Conservation (phyloP, 2,797 vertebrate species). For the Lophotriccus pileatus region DNA sequence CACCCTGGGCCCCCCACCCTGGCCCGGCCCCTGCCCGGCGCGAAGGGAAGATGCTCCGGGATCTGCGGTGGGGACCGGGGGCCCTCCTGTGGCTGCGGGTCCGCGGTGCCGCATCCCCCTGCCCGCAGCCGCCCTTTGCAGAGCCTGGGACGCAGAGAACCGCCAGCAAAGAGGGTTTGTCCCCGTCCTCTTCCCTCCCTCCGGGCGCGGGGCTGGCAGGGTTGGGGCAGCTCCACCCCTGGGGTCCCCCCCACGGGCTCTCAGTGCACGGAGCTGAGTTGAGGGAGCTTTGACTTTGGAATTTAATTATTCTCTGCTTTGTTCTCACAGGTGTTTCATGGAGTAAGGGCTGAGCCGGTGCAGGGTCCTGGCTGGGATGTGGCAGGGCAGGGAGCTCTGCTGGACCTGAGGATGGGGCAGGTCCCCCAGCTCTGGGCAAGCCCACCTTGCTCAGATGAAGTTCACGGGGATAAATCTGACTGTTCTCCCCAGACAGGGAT, state of each 20-base stretch:
- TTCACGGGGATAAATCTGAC: fast-evolving
- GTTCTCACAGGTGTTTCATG: fast-evolving
- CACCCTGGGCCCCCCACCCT: fast-evolving
- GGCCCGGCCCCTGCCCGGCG: background rate
- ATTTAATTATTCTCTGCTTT: fast-evolving
- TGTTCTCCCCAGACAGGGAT: fast-evolving
- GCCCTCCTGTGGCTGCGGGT: slow-evolving; percentile 3
- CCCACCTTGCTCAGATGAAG: background rate
- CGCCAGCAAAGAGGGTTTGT: background rate
- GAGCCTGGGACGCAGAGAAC: fast-evolving
- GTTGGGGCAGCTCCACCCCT: fast-evolving
- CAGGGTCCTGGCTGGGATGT: fast-evolving
- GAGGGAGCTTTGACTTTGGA: fast-evolving
- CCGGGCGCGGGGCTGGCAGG: background rate
- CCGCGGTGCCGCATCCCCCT: background rate
- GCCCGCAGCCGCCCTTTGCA: fast-evolving
- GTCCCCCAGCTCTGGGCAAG: background rate
- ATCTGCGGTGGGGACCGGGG: background rate
- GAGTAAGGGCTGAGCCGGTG: background rate
- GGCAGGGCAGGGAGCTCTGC: background rate
- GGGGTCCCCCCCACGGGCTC: background rate
- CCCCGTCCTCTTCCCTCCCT: background rate
- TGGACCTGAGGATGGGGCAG: background rate
- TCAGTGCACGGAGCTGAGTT: fast-evolving
- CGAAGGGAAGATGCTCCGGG: background rate